These are phyloP conservation scores for Eptesicus fuscus DNA, from an alignment of 2,113 vertebrate species.

Conservation along the genomic window DNA sequence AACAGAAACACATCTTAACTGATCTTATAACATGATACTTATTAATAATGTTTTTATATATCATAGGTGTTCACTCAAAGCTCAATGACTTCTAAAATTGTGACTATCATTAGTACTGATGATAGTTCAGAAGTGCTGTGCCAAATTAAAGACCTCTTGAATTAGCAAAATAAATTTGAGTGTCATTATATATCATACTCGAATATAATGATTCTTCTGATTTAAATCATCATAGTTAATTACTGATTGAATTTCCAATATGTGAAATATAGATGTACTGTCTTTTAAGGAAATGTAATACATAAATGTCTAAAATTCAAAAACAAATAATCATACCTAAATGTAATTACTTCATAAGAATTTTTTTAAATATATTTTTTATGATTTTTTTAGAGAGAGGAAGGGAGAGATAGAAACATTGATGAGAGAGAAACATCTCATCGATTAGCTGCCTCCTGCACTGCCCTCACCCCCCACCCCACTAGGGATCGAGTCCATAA, in stretches of 20 bases:
- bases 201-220: constrained; percentile 38
- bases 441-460: too few relatives aligned
- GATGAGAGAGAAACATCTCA: too few relatives aligned
- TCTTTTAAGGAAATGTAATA: constrained; percentile 22
- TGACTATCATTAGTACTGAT: background rate
- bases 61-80: background rate
- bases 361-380: background rate
- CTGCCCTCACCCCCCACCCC: too few relatives aligned
- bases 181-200: background rate
- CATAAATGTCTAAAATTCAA: background rate
- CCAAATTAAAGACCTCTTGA: constrained; percentile 5
- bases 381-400: too few relatives aligned
- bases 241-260: background rate
- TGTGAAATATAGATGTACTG: background rate
- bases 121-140: background rate
- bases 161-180: constrained; percentile 23
- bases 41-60: constrained; percentile 19
- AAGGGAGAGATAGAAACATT: too few relatives aligned
- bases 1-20: background rate
- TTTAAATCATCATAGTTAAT: constrained; percentile 25
- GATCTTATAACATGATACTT: background rate
- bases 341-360: background rate
- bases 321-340: background rate
- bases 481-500: too few relatives aligned
- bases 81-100: constrained; percentile 38